These are phyloP conservation scores for Gymnogyps californianus DNA, from an alignment of 2,113 vertebrate genomes.

Conservation along the genomic window DNA sequence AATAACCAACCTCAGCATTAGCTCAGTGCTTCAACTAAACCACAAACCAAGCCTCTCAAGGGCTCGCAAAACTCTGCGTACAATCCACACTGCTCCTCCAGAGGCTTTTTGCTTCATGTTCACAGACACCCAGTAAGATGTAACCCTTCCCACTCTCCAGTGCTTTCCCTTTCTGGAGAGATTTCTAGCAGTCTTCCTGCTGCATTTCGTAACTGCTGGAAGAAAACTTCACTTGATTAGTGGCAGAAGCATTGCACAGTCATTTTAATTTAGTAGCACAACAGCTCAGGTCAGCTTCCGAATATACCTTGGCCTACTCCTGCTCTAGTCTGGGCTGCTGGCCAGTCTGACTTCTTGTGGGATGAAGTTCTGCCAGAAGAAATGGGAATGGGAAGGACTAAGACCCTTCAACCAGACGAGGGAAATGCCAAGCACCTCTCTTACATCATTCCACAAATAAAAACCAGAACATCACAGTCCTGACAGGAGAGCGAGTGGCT, in stretches of 20 bases:
- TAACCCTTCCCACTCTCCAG: background rate
- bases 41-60: background rate
- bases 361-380: background rate
- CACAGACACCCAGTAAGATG: background rate
- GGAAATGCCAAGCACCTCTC: background rate
- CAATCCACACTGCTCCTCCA: background rate
- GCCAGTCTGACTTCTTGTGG: background rate
- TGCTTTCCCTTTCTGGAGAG: background rate
- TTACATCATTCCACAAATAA: background rate
- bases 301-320: background rate
- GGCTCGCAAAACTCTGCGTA: background rate
- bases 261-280: background rate
- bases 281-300: background rate
- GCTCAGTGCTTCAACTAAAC: background rate
- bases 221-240: background rate
- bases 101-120: fast-evolving
- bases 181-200: background rate
- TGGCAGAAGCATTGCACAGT: background rate
- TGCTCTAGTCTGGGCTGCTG: background rate
- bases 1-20: background rate
- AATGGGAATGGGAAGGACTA: background rate
- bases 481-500: background rate
- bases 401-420: background rate
- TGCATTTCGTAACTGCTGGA: background rate
- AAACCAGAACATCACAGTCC: background rate